Percentiles rank a stretch among this genome's conserved stretches.
These are phyloP conservation scores for Narcine bancroftii DNA, from an alignment of 2,113 vertebrate species.

Conservation along the genomic window DNA sequence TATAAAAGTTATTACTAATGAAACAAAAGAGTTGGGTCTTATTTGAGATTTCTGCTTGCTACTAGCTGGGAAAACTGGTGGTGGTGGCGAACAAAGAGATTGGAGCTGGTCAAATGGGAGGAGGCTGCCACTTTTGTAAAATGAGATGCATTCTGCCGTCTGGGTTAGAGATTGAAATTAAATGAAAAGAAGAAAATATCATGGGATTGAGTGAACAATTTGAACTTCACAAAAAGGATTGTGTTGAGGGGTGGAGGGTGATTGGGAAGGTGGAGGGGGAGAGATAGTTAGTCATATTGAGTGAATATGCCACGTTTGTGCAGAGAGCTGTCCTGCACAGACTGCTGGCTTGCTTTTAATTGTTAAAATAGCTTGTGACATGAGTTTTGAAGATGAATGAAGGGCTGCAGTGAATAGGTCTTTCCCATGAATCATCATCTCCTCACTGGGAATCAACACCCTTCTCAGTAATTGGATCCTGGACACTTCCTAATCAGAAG, in stretches of 20 bases:
- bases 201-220: not conserved
- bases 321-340: not conserved
- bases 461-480: too few species aligned
- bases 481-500: too few species aligned
- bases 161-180: not conserved
- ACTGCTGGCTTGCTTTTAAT: not conserved
- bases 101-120: not conserved
- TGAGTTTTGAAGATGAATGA: not conserved
- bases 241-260: too few species aligned
- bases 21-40: not conserved
- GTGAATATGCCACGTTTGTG: not conserved
- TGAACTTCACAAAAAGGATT: not conserved
- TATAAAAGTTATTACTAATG: not conserved
- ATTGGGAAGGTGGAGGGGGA: too few species aligned
- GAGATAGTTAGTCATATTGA: not conserved
- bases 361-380: not conserved
- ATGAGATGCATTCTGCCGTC: not conserved
- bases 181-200: not conserved
- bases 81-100: not conserved
- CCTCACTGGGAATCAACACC: too few species aligned
- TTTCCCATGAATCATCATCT: constrained; percentile 34
- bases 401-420: not conserved
- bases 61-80: not conserved
- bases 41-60: not conserved
- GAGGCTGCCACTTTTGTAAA: not conserved